Conservation (phyloP, 2,113 vertebrate species). For the Galemys pyrenaicus region DNA sequence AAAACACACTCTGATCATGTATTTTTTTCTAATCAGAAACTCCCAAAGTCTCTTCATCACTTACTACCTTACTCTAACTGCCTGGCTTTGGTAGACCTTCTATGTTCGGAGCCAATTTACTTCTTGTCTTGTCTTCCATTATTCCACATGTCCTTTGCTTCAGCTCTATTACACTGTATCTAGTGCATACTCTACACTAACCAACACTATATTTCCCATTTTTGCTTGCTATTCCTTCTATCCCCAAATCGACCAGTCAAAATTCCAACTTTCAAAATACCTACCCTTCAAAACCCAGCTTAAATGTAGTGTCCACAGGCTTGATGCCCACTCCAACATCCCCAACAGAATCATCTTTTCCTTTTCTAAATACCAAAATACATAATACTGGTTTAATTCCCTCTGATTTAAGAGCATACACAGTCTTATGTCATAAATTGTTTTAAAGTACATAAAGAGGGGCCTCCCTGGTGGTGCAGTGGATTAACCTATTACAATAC, state of each 20-base stretch:
- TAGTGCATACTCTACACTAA: background rate
- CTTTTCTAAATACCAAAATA: constrained; percentile 37
- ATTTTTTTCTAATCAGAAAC: constrained; percentile 1
- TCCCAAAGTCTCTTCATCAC: background rate
- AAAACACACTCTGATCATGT: background rate
- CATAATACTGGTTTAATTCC: background rate
- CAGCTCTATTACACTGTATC: background rate
- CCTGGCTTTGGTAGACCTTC: background rate
- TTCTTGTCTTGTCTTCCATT: background rate
- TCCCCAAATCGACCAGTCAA: constrained; percentile 27
- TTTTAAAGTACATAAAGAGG: too few relatives aligned
- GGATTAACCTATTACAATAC: background rate
- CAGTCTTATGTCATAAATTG: too few relatives aligned
- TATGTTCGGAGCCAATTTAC: background rate
- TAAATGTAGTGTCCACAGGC: background rate
- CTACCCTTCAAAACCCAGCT: background rate
- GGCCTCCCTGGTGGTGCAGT: too few relatives aligned
- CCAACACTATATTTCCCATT: background rate
- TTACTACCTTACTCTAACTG: background rate
- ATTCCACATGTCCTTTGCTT: background rate
- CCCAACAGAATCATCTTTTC: background rate
- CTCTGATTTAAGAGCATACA: background rate
- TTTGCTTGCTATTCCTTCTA: constrained; percentile 23
- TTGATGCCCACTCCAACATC: background rate
- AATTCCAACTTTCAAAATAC: constrained; percentile 44